Evolutionary conservation across 2,113 vertebrate species (phyloP).

Genomic region (Orthonyx spaldingii): DNA sequence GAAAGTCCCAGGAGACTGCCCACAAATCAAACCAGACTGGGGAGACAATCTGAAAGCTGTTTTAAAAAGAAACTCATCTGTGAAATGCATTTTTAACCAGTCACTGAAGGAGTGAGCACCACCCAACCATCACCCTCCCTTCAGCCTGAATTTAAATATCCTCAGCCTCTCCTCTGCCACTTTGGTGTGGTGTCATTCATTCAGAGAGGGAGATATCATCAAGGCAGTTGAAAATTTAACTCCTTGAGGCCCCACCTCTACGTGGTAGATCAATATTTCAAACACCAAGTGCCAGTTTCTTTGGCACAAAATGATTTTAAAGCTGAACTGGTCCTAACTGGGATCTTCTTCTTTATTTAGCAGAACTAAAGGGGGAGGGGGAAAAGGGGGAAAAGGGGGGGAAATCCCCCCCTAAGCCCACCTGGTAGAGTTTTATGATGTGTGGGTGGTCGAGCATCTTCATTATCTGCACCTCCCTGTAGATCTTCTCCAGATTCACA

Average conservation of each 20-base stretch:
- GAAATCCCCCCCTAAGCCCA: neutral
- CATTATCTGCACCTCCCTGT: constrained; percentile 97
- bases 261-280: neutral
- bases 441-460: constrained; percentile 97
- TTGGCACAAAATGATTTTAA: neutral
- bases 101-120: neutral
- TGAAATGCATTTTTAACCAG: neutral
- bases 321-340: neutral
- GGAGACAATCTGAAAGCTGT: neutral
- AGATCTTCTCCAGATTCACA: constrained; percentile 97
- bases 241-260: neutral
- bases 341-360: neutral
- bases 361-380: fast-evolving
- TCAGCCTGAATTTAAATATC: neutral
- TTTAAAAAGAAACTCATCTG: neutral
- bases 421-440: constrained; percentile 98
- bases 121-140: too few species aligned
- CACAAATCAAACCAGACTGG: neutral
- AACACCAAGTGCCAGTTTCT: neutral
- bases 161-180: neutral
- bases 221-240: neutral
- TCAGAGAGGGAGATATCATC: neutral
- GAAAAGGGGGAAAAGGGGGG: too few species aligned
- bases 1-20: neutral
- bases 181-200: neutral